phyloP scores from a whole-genome alignment of 2,113 vertebrate species.

The Clarias batrachus region DNA sequence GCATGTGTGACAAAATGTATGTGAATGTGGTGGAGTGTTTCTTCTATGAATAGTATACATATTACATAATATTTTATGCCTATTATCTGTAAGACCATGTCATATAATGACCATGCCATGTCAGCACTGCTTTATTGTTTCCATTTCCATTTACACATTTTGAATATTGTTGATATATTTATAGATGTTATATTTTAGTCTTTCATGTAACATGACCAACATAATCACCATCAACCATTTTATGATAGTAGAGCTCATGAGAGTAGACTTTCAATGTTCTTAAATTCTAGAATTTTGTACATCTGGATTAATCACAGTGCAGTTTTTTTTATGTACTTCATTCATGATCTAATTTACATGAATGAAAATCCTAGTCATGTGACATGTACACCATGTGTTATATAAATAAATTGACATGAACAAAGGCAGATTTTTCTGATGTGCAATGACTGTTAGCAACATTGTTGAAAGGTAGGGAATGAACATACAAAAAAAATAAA shows the following conservation, averaged over 20 bases:
- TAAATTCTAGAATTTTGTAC: not conserved
- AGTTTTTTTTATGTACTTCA: not conserved
- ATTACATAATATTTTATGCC: no score
- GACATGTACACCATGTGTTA: not conserved
- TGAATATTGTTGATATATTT: no score
- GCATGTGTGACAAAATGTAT: not conserved
- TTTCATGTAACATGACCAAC: not conserved
- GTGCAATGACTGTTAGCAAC: not conserved
- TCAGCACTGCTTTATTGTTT: no score
- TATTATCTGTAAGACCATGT: no score
- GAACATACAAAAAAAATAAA: no score
- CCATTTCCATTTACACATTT: no score
- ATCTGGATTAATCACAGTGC: not conserved
- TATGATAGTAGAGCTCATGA: not conserved
- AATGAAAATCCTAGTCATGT: constrained; percentile 3
- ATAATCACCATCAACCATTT: not conserved
- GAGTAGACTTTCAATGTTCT: not conserved
- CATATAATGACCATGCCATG: no score
- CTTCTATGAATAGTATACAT: no score
- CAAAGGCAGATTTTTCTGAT: not conserved
- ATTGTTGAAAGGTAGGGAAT: not conserved
- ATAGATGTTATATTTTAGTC: not conserved
- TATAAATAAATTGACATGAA: not conserved
- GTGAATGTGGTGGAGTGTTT: no score
- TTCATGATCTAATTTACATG: not conserved